phyloP scores from a whole-genome alignment of 1,140 invertebrate species.

The Drosophila repleta region DNA sequence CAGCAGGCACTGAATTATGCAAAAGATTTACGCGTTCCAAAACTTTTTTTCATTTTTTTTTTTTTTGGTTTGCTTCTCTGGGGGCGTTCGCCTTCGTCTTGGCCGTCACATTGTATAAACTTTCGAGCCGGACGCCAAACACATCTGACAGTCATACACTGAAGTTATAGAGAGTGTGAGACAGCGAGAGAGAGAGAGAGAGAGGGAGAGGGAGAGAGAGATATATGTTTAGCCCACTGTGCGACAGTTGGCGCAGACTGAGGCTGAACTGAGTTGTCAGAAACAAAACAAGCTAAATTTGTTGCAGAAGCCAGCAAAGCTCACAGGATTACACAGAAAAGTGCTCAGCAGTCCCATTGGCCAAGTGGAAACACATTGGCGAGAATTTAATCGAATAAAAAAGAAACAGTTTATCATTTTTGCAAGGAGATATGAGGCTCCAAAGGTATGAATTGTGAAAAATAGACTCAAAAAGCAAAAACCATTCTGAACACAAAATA shows the following conservation, averaged over 20 bases:
- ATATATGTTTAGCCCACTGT: conserved; percentile 23
- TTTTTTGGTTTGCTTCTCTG: conserved; percentile 33
- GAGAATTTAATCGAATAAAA: conserved; percentile 23
- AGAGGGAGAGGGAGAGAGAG: conserved; percentile 21
- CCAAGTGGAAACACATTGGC: conserved; percentile 48
- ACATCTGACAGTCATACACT: conserved; percentile 69
- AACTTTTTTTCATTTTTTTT: conserved; percentile 20
- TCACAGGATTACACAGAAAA: conserved; percentile 62
- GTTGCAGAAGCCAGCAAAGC: conserved; percentile 57
- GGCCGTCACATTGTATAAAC: conserved; percentile 54
- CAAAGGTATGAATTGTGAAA: not conserved
- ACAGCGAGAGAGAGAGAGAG: conserved; percentile 7
- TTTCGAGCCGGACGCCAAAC: conserved; percentile 57
- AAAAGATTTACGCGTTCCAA: conserved; percentile 76
- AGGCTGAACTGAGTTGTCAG: conserved; percentile 25
- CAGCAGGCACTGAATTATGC: conserved; percentile 79
- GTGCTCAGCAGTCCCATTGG: conserved; percentile 62
- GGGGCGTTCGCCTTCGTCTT: conserved; percentile 51
- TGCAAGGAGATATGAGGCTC: not conserved
- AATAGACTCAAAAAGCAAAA: too few species aligned
- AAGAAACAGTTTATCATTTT: conserved; percentile 63
- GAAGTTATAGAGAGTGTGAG: not conserved
- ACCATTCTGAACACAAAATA: not conserved
- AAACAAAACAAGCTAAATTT: conserved; percentile 41
- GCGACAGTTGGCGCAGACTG: conserved; percentile 36